These are phyloP conservation scores for Ancistrus triradiatus DNA, from an alignment of 2,113 vertebrate genomes.

Conservation along the genomic window DNA sequence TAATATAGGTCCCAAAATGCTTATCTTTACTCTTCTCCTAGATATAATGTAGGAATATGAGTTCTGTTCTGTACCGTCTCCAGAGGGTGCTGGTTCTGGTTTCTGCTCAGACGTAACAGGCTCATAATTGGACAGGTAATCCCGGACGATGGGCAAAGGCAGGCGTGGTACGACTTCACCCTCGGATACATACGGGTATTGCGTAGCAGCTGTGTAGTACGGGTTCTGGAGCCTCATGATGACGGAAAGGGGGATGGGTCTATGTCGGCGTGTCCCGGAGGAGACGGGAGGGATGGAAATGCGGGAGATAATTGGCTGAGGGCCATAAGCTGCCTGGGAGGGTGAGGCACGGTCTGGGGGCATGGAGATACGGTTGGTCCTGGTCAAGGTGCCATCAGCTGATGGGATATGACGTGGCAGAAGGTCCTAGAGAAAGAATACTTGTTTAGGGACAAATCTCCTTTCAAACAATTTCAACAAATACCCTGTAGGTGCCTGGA, in stretches of 20 bases:
- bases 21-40: too few relatives aligned
- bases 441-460: too few relatives aligned
- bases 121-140: conserved; percentile 42
- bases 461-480: too few relatives aligned
- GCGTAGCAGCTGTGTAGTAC: conserved; percentile 33
- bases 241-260: conserved; percentile 81
- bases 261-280: conserved; percentile 53
- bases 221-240: conserved; percentile 85
- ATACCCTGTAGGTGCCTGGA: too few relatives aligned
- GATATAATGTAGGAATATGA: too few relatives aligned
- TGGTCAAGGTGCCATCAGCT: conserved; percentile 67
- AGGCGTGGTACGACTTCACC: conserved; percentile 42
- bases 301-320: conserved; percentile 75
- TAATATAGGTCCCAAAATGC: too few relatives aligned
- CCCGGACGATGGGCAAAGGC: conserved; percentile 34
- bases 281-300: conserved; percentile 76
- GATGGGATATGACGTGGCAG: conserved; percentile 39
- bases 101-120: conserved; percentile 51
- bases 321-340: conserved; percentile 52
- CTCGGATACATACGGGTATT: conserved; percentile 23
- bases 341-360: conserved; percentile 58
- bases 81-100: conserved; percentile 55
- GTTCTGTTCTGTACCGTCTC: conserved; percentile 57
- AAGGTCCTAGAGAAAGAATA: conserved; percentile 54
- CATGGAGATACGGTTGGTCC: conserved; percentile 66